Evolutionary conservation across 2,888 invertebrate species (phyloP).

Genomic region (Limnephilus lunatus): DNA sequence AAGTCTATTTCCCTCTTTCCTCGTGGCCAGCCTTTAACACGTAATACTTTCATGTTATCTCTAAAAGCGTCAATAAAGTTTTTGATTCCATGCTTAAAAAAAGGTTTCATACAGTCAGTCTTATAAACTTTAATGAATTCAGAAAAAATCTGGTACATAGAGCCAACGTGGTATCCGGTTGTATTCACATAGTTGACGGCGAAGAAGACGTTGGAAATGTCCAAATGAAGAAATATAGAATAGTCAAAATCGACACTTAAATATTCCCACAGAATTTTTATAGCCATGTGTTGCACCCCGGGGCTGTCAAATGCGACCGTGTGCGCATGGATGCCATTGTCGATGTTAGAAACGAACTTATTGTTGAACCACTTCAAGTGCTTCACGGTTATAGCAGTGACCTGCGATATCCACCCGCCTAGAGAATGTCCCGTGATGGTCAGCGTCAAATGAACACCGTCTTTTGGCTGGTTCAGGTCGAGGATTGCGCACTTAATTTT

Average conservation of each 20-base stretch:
- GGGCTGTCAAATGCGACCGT: neutral
- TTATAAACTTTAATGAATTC: too few species aligned
- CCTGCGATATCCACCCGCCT: slow-evolving; percentile 5
- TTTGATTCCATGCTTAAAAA: neutral
- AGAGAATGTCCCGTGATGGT: slow-evolving; percentile 12
- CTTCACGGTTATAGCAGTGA: neutral
- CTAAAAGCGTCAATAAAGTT: neutral
- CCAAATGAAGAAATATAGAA: too few species aligned
- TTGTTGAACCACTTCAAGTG: neutral
- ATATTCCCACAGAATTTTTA: too few species aligned
- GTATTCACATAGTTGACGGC: neutral
- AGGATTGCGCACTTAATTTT: neutral
- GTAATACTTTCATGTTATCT: neutral
- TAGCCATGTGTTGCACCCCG: neutral
- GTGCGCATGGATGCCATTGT: neutral
- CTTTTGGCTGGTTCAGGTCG: neutral
- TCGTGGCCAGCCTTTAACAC: too few species aligned
- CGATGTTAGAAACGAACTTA: neutral
- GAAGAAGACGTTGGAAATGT: neutral
- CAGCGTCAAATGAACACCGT: neutral
- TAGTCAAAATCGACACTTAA: too few species aligned
- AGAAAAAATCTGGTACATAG: neutral
- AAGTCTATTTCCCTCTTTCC: too few species aligned
- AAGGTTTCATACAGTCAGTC: too few species aligned
- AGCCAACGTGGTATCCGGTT: neutral